Evolutionary conservation across 2,113 vertebrate genomes (phyloP), one percentile per base, ranked within the genome.

Genomic region (Uria aalge): DNA sequence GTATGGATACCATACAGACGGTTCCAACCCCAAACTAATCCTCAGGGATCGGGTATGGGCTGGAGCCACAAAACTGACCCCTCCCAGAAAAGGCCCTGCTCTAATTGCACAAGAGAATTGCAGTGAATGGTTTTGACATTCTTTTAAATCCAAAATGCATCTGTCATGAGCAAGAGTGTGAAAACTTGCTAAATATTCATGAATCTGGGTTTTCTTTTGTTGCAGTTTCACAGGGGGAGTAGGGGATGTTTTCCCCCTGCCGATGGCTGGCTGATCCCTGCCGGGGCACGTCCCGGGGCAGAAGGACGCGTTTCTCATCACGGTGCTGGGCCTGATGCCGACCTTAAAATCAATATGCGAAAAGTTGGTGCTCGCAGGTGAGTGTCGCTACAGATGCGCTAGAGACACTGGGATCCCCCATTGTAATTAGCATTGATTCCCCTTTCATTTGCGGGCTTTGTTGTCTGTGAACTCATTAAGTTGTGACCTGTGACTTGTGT

Each of bases 121-220:
- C 63, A 56, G n/a, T 38, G 63, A 76, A 62, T 59, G 72, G 71
- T 59, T 96, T 82, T 84, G 79, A 87, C 60, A n/a, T 74, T 83
- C 86, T 85, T 84, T 81, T 55, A 78, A 84, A 93, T 38, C 60
- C 76, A 47, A 87, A 94, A 87, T 86, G 55, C 59, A 74, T 81
- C 92, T 90, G 88, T 47, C 75, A n/a, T 45, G 76, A 77, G 32
- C 45, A 27, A 23, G 36, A 91, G 79, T 8, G 52, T 73, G 82
- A 64, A 66, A 88, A 62, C 82, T 73, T 66, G 90, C 55, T 97
- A 63, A 93, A 94, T 94, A 88, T 92, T 96, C 12, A 84, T 74
- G 74, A 91, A 21, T 38, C 71, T 83, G 53, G 15, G 55, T 45
- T 92, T 83, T 59, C 59, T 56, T 77, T 93, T 79, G 66, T 92